A percentile compares a stretch with the other conserved stretches of the same genome.
phyloP scores from a whole-genome alignment of 2,113 vertebrate species.

The Telmatochromis sp. region DNA sequence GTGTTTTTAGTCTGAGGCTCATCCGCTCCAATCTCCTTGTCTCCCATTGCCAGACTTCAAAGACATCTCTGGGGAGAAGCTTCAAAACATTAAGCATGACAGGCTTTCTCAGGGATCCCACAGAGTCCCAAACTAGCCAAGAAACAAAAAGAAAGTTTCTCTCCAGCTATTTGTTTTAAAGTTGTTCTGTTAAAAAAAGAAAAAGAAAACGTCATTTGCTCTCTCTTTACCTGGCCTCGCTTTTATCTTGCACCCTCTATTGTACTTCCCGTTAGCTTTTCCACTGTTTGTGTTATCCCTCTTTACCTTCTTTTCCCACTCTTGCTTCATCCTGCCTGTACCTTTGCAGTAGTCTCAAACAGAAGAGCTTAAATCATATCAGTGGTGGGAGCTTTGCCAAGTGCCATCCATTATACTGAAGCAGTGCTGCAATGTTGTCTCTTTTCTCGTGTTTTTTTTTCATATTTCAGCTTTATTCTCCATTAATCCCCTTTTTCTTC shows the following conservation, averaged over 20 bases:
- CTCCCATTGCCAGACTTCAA: conserved; percentile 39
- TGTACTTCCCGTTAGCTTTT: conserved; percentile 29
- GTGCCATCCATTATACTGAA: conserved; percentile 13
- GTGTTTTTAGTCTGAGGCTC: conserved; percentile 36
- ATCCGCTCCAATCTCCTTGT: not conserved
- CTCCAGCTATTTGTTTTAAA: conserved; percentile 50
- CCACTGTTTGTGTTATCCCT: conserved; percentile 20
- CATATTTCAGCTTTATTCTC: not conserved
- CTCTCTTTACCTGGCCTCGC: conserved; percentile 25
- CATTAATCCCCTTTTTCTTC: conserved; percentile 6
- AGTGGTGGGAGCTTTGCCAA: conserved; percentile 17
- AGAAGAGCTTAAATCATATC: conserved; percentile 46
- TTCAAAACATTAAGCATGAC: conserved; percentile 42
- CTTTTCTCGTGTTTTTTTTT: not conserved
- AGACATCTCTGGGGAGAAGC: conserved; percentile 33
- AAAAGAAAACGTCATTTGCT: conserved; percentile 19
- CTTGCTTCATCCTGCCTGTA: conserved; percentile 33
- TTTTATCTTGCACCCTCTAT: conserved; percentile 35
- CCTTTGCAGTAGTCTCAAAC: conserved; percentile 26
- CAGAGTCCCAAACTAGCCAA: conserved; percentile 34
- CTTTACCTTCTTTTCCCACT: conserved; percentile 20
- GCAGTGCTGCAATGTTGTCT: not conserved
- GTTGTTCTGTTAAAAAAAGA: conserved; percentile 16
- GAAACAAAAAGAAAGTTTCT: conserved; percentile 45
- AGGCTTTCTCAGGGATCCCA: conserved; percentile 22